Base-by-base conservation (phyloP, 2,888 invertebrate genomes). In the Sarcophaga rosellei region DNA sequence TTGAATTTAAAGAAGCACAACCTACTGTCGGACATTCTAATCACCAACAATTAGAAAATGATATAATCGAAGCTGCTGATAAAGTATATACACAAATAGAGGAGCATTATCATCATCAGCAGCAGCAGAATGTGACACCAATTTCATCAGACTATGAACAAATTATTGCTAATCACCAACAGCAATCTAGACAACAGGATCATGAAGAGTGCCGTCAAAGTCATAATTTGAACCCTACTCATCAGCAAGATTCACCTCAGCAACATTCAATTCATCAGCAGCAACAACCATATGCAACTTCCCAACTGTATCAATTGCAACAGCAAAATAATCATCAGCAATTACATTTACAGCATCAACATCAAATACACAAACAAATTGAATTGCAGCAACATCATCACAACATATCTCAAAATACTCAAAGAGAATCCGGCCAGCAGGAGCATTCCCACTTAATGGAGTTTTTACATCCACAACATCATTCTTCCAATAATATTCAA, bases 401-500 rank as follows among this genome's bases (percentile, higher is more conserved):
- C 63, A 74, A 63, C 20, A 25, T 79, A 25, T 20, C 78, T 12
- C 1, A 62, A 21, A 65, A 69, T 35, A 74, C 69, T 12, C 78
- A 69, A 65, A 85, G 88, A 63, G 90, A 89, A 70, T 81, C 78
- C 69, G 88, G 88, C 25, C 89, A 88, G 23, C 89, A 89, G 17
- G 53, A 53, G 10, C 81, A 81, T 66, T 17, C 87, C 35, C 87
- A 87, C 53, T 87, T 90, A 61, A 81, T 88, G 20, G 88, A 88
- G 70, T 90, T 90, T 76, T 79, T 85, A 63, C 82, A 89, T 11
- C 87, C 87, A 3, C 89, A 90, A 61, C 89, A 89, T 59, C 90
- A 82, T 82, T 20, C 89, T 82, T 20, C 89, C 65, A 84, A 66
- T 77, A 89, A 90, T 53, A 88, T 89, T 12, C 89, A 90, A 69